phyloP scores from a whole-genome alignment of 1,140 invertebrate species.

The Nephila pilipes region DNA sequence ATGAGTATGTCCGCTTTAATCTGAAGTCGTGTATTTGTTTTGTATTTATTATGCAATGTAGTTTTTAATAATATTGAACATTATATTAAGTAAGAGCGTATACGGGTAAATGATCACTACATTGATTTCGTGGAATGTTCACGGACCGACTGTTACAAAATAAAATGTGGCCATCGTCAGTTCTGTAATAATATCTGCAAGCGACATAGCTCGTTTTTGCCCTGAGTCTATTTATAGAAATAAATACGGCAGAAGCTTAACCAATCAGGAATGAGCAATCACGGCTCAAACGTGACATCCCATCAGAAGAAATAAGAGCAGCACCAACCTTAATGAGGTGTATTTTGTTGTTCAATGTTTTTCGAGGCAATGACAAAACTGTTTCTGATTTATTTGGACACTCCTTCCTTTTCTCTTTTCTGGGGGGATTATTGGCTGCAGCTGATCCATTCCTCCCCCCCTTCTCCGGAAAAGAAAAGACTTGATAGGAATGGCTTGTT shows the following conservation, averaged over 20 bases:
- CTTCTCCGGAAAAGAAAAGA: background rate
- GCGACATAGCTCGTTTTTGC: background rate
- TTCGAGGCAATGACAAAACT: constrained; percentile 46
- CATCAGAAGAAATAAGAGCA: constrained; percentile 27
- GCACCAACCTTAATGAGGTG: constrained; percentile 20
- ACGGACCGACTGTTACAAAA: no score
- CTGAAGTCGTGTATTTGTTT: no score
- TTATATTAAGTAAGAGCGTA: no score
- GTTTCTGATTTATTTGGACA: constrained; percentile 19
- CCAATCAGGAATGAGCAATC: constrained; percentile 53
- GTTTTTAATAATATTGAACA: no score
- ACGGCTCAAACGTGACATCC: constrained; percentile 50
- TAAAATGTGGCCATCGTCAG: no score
- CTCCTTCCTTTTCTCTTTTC: background rate
- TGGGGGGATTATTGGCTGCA: background rate
- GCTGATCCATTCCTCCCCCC: background rate
- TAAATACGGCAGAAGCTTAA: background rate
- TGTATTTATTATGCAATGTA: no score
- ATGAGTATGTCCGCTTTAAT: no score
- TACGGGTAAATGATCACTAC: no score
- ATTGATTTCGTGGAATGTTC: no score
- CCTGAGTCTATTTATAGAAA: background rate
- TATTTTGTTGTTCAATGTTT: constrained; percentile 25
- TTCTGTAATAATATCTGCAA: background rate
- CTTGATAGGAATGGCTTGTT: background rate